These are phyloP conservation scores for Thalassarche chlororhynchos DNA, from an alignment of 2,113 vertebrate genomes.

Conservation along the genomic window DNA sequence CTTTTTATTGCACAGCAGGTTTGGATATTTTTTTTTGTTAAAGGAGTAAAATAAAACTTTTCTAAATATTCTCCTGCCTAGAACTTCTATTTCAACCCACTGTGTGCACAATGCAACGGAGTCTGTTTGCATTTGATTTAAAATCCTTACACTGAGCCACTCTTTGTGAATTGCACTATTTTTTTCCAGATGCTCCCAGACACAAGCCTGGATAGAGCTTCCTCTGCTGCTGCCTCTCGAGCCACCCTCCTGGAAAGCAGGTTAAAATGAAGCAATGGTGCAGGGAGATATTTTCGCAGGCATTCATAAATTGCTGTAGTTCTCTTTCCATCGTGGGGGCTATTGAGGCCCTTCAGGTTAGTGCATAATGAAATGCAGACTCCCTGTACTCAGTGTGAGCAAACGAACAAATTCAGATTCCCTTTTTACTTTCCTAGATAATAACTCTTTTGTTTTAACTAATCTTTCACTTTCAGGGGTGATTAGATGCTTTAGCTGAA, in stretches of 20 bases:
- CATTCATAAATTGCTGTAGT: neutral
- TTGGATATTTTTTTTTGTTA: neutral
- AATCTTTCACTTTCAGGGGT: constrained; percentile 30
- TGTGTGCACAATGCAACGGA: neutral
- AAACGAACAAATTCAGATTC: neutral
- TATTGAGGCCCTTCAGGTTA: neutral
- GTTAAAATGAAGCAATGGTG: neutral
- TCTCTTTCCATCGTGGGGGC: neutral
- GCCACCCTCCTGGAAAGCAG: neutral
- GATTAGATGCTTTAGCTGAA: constrained; percentile 33
- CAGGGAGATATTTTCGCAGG: neutral
- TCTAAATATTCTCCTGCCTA: neutral
- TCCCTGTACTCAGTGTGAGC: neutral
- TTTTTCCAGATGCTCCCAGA: neutral
- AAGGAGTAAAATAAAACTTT: neutral
- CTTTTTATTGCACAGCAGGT: neutral
- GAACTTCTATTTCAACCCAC: neutral
- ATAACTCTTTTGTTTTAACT: constrained; percentile 31
- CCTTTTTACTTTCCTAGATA: neutral
- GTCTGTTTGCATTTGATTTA: neutral
- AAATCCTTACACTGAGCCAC: neutral
- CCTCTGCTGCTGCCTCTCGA: neutral
- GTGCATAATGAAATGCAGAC: neutral
- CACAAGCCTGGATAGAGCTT: neutral
- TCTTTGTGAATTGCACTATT: neutral